These are phyloP conservation scores for Osmoderma eremita DNA, from an alignment of 2,888 invertebrate genomes.

Conservation along the genomic window DNA sequence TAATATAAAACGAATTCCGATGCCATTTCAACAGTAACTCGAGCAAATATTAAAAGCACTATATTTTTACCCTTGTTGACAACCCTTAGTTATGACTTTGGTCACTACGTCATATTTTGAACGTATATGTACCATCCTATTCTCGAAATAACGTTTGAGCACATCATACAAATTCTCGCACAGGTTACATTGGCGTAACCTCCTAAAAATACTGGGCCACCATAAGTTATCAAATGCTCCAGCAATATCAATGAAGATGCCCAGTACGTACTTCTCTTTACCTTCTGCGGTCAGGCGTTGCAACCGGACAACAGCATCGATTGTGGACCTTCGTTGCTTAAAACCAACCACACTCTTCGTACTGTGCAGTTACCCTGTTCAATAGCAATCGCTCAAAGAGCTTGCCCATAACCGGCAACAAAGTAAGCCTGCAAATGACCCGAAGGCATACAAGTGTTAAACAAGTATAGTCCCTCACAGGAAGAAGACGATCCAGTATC, in stretches of 20 bases:
- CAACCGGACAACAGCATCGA: constrained; percentile 25
- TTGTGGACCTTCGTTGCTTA: constrained; percentile 14
- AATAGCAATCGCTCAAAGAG: not conserved
- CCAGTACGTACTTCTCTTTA: constrained; percentile 21
- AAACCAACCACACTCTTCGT: constrained; percentile 9
- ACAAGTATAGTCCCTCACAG: too few species aligned
- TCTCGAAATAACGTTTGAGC: too few species aligned
- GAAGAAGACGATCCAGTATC: too few species aligned
- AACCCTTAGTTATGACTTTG: constrained; percentile 29
- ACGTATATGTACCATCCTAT: too few species aligned
- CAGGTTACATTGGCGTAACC: not conserved
- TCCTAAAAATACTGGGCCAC: constrained; percentile 32
- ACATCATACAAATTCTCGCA: not conserved
- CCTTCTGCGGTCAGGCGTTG: not conserved
- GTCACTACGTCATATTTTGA: too few species aligned
- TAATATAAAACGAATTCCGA: too few species aligned
- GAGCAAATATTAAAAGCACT: too few species aligned
- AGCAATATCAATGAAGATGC: constrained; percentile 36
- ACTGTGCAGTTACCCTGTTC: not conserved
- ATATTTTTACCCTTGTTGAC: constrained; percentile 41
- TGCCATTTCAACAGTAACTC: too few species aligned
- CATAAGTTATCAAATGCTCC: constrained; percentile 44
- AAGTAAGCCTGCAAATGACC: constrained; percentile 6
- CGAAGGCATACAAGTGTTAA: too few species aligned
- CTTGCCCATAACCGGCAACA: constrained; percentile 19